Conservation (phyloP, 2,113 vertebrate species). For the Phalacrocorax carbo region DNA sequence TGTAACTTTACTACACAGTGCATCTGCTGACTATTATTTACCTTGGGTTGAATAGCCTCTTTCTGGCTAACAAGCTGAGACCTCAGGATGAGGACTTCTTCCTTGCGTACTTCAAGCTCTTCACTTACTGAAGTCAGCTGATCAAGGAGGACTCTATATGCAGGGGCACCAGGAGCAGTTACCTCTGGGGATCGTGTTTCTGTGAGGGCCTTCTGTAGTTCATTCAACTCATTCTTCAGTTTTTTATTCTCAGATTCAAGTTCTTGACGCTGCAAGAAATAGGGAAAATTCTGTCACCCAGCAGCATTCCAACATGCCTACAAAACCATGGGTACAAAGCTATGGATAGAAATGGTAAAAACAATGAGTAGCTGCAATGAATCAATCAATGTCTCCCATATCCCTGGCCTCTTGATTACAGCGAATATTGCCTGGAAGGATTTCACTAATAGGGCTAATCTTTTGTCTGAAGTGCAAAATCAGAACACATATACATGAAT, state of each 20-base stretch:
- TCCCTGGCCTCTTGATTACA: neutral
- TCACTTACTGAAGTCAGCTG: constrained; percentile 92
- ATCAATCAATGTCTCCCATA: neutral
- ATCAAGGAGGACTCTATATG: constrained; percentile 92
- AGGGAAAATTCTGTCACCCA: neutral
- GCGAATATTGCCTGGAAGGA: neutral
- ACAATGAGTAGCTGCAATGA: neutral
- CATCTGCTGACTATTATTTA: neutral
- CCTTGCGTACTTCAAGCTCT: constrained; percentile 95
- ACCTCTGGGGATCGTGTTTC: constrained; percentile 78
- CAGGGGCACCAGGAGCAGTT: constrained; percentile 86
- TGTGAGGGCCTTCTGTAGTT: constrained; percentile 87
- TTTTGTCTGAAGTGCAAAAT: neutral
- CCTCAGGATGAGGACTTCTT: constrained; percentile 95
- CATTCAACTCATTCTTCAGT: constrained; percentile 90
- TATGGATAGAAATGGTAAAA: neutral
- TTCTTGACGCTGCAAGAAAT: constrained; percentile 87
- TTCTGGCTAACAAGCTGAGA: constrained; percentile 99
- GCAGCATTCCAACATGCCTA: neutral
- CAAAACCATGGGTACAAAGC: neutral
- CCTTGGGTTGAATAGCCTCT: constrained; percentile 94
- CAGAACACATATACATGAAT: neutral
- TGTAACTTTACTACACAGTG: neutral
- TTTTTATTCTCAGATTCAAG: constrained; percentile 98
- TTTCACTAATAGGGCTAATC: neutral